phyloP scores from a whole-genome alignment of 2,888 invertebrate genomes.

The Smittia aterrima region DNA sequence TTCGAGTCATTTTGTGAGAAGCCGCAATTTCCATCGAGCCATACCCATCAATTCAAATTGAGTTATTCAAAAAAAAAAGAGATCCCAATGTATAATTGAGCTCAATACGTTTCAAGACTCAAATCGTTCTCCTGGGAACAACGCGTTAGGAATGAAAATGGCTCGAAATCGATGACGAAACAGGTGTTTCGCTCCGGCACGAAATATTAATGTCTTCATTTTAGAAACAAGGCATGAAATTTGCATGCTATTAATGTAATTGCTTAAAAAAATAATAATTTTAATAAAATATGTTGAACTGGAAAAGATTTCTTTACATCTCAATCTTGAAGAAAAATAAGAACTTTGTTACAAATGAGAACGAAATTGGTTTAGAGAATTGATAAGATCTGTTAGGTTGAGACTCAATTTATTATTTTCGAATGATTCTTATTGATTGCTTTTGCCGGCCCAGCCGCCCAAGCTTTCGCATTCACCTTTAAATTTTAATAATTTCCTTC shows the following conservation, averaged over 20 bases:
- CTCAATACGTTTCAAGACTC: background rate
- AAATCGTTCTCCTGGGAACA: background rate
- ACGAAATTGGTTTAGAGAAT: too few relatives aligned
- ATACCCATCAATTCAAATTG: slow-evolving; percentile 14
- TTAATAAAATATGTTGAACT: background rate
- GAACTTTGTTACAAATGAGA: background rate
- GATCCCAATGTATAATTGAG: background rate
- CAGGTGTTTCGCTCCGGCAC: slow-evolving; percentile 22
- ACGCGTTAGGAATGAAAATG: background rate
- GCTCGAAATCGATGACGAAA: background rate
- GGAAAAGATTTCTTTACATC: background rate
- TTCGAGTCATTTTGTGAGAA: background rate
- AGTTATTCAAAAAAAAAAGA: slow-evolving; percentile 2
- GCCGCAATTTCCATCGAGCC: background rate
- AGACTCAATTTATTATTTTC: too few relatives aligned
- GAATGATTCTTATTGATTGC: too few relatives aligned
- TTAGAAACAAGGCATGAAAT: slow-evolving; percentile 35
- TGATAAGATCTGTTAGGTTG: too few relatives aligned
- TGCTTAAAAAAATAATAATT: background rate
- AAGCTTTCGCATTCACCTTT: too few relatives aligned
- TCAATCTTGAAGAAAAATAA: background rate
- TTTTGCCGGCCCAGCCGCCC: too few relatives aligned
- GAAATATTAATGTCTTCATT: slow-evolving; percentile 38
- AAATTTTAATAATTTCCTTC: background rate
- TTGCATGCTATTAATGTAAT: slow-evolving; percentile 34